phyloP scores from a whole-genome alignment of 1,140 invertebrate species.

The Microplitis mediator region DNA sequence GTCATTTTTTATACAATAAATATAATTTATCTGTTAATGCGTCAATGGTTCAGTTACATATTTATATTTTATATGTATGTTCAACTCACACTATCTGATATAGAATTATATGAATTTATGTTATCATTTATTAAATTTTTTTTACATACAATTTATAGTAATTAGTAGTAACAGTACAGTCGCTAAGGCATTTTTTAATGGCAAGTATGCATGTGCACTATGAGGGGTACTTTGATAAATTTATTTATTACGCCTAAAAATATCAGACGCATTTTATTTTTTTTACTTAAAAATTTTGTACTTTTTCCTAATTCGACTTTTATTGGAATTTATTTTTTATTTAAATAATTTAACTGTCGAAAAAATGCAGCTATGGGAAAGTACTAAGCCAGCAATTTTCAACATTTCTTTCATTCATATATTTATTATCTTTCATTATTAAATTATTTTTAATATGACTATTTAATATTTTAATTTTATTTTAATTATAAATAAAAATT shows the following conservation, averaged over 20 bases:
- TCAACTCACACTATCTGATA: slow-evolving; percentile 4
- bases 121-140: background rate
- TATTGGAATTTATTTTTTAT: too few relatives aligned
- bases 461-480: too few relatives aligned
- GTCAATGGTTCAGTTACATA: background rate
- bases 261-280: background rate
- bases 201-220: slow-evolving; percentile 36
- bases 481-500: too few relatives aligned
- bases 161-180: slow-evolving; percentile 30
- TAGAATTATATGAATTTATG: background rate
- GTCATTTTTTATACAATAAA: slow-evolving; percentile 7
- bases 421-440: too few relatives aligned
- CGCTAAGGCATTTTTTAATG: slow-evolving; percentile 53
- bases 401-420: background rate
- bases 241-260: background rate
- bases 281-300: slow-evolving; percentile 11
- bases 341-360: background rate
- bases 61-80: background rate
- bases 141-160: slow-evolving; percentile 22
- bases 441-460: too few relatives aligned
- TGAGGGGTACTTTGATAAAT: background rate
- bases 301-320: slow-evolving; percentile 11
- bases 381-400: background rate
- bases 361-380: background rate
- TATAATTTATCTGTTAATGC: background rate